These are phyloP conservation scores for Drosophila santomea DNA, from an alignment of 1,140 invertebrate species.

Conservation along the genomic window DNA sequence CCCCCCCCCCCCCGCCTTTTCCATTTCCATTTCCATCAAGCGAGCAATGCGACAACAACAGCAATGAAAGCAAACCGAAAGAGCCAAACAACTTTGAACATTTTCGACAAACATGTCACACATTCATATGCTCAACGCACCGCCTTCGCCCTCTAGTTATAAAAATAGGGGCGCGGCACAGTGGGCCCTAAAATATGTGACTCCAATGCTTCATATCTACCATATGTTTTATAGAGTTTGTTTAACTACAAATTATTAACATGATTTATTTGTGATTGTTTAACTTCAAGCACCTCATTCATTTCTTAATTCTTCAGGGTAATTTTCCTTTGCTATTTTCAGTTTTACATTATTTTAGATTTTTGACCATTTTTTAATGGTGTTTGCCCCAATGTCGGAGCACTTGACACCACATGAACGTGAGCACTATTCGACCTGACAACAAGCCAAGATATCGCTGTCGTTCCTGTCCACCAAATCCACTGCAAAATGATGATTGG, in stretches of 20 bases:
- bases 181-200: slow-evolving; percentile 3
- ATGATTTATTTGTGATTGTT: background rate
- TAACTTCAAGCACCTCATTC: background rate
- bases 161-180: slow-evolving; percentile 13
- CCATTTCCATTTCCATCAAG: slow-evolving; percentile 43
- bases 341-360: too few species aligned
- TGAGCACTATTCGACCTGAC: slow-evolving; percentile 50
- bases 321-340: background rate
- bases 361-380: background rate
- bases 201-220: background rate
- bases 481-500: background rate
- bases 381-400: slow-evolving; percentile 36
- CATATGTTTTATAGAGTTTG: background rate
- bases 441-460: slow-evolving; percentile 68
- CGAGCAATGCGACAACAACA: slow-evolving; percentile 29
- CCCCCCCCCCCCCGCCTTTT: slow-evolving; percentile 3
- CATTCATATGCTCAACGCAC: slow-evolving; percentile 64
- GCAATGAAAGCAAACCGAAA: slow-evolving; percentile 27
- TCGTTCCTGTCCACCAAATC: slow-evolving; percentile 34
- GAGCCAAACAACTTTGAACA: slow-evolving; percentile 75
- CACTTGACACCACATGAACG: slow-evolving; percentile 61
- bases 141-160: slow-evolving; percentile 1
- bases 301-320: background rate
- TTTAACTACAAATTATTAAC: background rate
- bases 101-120: slow-evolving; percentile 83